A percentile compares a stretch with the other conserved stretches of the same genome.
These are phyloP conservation scores for Callimorpha dominula DNA, from an alignment of 2,888 invertebrate species.

Conservation along the genomic window DNA sequence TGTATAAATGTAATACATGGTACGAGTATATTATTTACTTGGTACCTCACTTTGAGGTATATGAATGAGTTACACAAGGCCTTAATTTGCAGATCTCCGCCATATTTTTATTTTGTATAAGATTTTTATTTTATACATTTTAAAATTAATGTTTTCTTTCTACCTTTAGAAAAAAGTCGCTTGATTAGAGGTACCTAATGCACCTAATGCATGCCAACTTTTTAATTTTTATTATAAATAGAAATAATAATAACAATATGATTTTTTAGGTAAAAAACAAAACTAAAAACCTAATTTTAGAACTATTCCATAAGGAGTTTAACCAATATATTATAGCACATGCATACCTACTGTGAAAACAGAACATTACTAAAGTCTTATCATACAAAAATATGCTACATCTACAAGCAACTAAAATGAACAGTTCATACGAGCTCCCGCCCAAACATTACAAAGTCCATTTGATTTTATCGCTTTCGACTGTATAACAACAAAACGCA, in stretches of 20 bases:
- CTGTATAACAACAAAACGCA: conserved; percentile 42
- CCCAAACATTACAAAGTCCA: conserved; percentile 32
- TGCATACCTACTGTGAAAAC: background rate
- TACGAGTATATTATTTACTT: conserved; percentile 8
- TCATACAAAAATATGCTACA: background rate
- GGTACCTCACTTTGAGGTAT: background rate
- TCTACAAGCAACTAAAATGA: conserved; percentile 14
- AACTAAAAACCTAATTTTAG: too few relatives aligned
- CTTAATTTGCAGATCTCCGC: background rate
- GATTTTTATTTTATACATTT: background rate
- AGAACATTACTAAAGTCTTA: background rate
- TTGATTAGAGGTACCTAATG: too few relatives aligned
- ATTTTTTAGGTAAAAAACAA: too few relatives aligned
- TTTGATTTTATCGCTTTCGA: conserved; percentile 45
- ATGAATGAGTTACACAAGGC: background rate
- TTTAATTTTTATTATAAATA: too few relatives aligned
- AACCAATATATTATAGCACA: background rate
- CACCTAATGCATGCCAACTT: too few relatives aligned
- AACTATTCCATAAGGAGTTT: background rate
- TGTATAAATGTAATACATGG: conserved; percentile 19
- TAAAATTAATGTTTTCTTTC: background rate
- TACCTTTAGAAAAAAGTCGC: background rate
- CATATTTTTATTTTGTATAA: background rate
- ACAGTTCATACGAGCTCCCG: conserved; percentile 9
- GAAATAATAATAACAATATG: too few relatives aligned